A percentile compares a stretch with the other conserved stretches of the same genome.
Conservation (phyloP, 2,113 vertebrate genomes). For the Danionella cerebrum region DNA sequence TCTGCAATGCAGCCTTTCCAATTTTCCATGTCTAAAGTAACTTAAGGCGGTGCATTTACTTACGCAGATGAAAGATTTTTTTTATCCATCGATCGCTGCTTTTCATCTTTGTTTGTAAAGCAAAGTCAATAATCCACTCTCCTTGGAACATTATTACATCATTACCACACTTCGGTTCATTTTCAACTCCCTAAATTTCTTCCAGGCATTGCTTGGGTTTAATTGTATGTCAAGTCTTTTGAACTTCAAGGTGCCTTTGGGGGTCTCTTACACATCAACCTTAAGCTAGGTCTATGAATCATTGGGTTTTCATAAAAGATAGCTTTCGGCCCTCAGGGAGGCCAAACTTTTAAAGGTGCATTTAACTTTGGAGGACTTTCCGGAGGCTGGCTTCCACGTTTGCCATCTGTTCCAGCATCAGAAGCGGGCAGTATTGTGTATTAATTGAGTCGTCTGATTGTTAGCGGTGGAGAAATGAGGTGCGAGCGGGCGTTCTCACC, state of each 20-base stretch:
- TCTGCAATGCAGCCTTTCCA: background rate
- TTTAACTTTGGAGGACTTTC: conserved; percentile 17
- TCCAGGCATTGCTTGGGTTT: background rate
- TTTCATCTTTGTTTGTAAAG: conserved; percentile 20
- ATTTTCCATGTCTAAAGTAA: conserved; percentile 6
- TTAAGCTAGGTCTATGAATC: conserved; percentile 4
- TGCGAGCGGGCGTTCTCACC: background rate
- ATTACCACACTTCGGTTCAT: conserved; percentile 3
- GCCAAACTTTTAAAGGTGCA: conserved; percentile 3
- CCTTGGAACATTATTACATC: conserved; percentile 17
- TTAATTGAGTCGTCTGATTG: conserved; percentile 22
- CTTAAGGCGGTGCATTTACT: conserved; percentile 5
- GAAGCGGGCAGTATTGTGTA: conserved; percentile 1
- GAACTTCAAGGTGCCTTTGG: conserved; percentile 10
- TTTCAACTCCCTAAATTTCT: background rate
- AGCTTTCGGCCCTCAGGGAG: background rate
- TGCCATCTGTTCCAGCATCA: conserved; percentile 14
- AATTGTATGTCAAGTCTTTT: conserved; percentile 20
- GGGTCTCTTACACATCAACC: conserved; percentile 1
- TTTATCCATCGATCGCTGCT: background rate
- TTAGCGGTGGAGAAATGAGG: conserved; percentile 1
- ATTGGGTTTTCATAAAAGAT: background rate
- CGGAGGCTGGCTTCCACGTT: background rate
- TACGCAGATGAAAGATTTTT: conserved; percentile 16
- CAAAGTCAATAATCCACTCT: conserved; percentile 14